phyloP scores from a whole-genome alignment of 2,888 invertebrate genomes.

The Aspidapion aeneum region DNA sequence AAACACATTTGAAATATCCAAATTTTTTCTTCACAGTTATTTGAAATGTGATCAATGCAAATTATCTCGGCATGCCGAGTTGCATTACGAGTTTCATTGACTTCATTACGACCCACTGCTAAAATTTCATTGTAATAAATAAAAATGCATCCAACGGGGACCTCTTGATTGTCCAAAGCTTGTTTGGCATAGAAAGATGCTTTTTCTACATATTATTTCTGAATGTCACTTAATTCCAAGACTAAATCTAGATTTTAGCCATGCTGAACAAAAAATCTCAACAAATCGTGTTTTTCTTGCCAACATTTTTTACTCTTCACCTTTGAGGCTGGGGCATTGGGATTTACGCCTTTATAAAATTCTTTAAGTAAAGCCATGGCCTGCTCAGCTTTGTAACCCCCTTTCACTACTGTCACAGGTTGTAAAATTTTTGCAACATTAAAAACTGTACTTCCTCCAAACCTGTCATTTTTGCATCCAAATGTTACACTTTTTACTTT shows the following conservation, averaged over 20 bases:
- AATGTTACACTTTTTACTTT: constrained; percentile 75
- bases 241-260: constrained; percentile 14
- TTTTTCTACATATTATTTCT: constrained; percentile 62
- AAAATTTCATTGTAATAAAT: constrained; percentile 66
- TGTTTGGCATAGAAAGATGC: constrained; percentile 74
- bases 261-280: constrained; percentile 51
- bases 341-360: constrained; percentile 95
- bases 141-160: constrained; percentile 97
- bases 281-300: constrained; percentile 59
- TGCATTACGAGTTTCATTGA: constrained; percentile 90
- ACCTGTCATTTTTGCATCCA: constrained; percentile 93
- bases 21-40: constrained; percentile 57
- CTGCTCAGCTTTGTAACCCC: constrained; percentile 70
- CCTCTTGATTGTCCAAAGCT: constrained; percentile 80
- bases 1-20: constrained; percentile 58
- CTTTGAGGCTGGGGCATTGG: constrained; percentile 72
- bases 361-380: constrained; percentile 86
- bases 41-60: constrained; percentile 78
- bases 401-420: constrained; percentile 55
- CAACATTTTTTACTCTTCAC: constrained; percentile 2
- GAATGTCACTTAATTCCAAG: constrained; percentile 31
- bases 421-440: constrained; percentile 66
- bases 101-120: constrained; percentile 83
- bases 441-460: constrained; percentile 93
- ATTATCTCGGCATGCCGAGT: constrained; percentile 96